Conservation (phyloP, 2,888 invertebrate genomes). For the Malachius bipustulatus region DNA sequence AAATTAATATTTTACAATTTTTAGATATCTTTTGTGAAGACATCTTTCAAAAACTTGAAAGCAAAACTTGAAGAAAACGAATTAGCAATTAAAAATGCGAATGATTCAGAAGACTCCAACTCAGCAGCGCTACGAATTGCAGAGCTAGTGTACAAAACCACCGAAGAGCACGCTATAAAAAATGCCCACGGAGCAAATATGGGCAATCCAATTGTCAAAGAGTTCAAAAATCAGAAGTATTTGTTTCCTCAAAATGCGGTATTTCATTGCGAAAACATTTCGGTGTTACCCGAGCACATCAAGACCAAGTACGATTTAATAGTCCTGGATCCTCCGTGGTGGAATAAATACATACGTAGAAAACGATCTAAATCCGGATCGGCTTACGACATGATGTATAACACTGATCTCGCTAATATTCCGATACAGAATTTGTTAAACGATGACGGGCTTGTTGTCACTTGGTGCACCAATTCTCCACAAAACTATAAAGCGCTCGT, state of each 20-base stretch:
- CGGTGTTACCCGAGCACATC: constrained; percentile 42
- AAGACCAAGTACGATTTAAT: constrained; percentile 61
- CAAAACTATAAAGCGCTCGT: constrained; percentile 56
- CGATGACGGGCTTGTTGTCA: constrained; percentile 55
- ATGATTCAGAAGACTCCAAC: background rate
- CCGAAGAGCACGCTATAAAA: constrained; percentile 27
- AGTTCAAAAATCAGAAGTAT: constrained; percentile 40
- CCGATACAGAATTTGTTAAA: constrained; percentile 54
- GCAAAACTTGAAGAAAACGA: no score
- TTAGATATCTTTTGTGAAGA: no score
- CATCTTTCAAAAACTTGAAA: no score
- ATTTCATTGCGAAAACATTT: constrained; percentile 58
- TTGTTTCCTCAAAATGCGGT: constrained; percentile 54
- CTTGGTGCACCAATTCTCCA: constrained; percentile 88
- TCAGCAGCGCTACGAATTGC: constrained; percentile 22
- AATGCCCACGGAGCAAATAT: constrained; percentile 43
- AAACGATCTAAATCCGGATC: constrained; percentile 52
- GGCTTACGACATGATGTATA: constrained; percentile 66
- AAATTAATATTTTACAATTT: no score
- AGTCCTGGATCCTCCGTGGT: constrained; percentile 92
- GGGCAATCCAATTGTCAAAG: constrained; percentile 39
- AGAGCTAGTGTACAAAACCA: constrained; percentile 19
- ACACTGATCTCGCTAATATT: constrained; percentile 58
- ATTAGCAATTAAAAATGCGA: background rate
- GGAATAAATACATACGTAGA: constrained; percentile 85